Base-by-base conservation (phyloP, 37 sponge, comb jelly and placozoan genomes). In the Eunapius fragilis region DNA sequence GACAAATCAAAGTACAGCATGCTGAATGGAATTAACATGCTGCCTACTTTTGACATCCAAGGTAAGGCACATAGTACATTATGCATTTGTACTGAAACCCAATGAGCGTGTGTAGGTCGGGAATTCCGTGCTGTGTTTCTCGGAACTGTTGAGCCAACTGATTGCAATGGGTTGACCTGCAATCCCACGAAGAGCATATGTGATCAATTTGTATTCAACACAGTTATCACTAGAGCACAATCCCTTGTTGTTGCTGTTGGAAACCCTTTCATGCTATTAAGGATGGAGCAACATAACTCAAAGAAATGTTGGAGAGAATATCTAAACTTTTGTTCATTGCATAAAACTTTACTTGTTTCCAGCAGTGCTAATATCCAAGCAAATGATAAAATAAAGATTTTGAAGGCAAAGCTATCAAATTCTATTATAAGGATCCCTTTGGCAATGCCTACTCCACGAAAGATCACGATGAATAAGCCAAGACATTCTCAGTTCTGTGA, bases 1-100 rank as follows among this genome's bases (percentile, higher is more conserved):
- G 34, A 26, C 23, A 27, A 77, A 24, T 22, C n/a, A n/a, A n/a
- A 77, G 11, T 30, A 77, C 26, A 37, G 37, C 17, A 17, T 0
- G 9, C 78, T 35, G 2, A 26, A 31, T 2, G 79, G 37, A 28
- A n/a, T 78, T 30, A 78, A 69, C 9, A 45, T 79, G 27, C 36
- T n/a, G 26, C 68, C 75, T 69, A 79, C 78, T 31, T 86, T 71
- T 78, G 79, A 77, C 47, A 86, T 86, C 67, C 86, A 86, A 86
- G 86, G 86, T 86, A 67, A 31, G 50, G 31, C 13, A 27, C 50
- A 34, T 2, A 28, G 30, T n/a, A n/a, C n/a, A n/a, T n/a, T n/a
- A n/a, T n/a, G n/a, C n/a, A n/a, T n/a, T n/a, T n/a, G n/a, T n/a
- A n/a, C n/a, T n/a, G n/a, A n/a, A n/a, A n/a, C n/a, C n/a, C n/a